A percentile compares a stretch with the other conserved stretches of the same genome.
Conservation (phyloP, 2,797 vertebrate genomes). For the Syngnathus acus region DNA sequence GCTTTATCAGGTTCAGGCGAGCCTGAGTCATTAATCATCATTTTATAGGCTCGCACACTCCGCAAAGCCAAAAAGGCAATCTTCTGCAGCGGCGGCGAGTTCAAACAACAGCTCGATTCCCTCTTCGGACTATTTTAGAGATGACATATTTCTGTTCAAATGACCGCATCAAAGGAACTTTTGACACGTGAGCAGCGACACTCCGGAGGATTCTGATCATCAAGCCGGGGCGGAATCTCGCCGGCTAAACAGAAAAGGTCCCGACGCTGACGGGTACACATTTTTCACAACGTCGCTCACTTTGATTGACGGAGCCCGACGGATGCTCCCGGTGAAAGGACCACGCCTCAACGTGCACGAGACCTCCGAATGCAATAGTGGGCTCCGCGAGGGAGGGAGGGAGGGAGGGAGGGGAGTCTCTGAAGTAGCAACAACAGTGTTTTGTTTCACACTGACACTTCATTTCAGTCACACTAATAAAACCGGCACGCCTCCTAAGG, state of each 20-base stretch:
- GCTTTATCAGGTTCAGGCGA: constrained; percentile 48
- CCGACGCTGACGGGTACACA: constrained; percentile 45
- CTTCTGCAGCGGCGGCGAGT: constrained; percentile 54
- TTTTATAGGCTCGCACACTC: constrained; percentile 52
- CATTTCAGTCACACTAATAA: constrained; percentile 61
- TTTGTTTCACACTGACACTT: constrained; percentile 60
- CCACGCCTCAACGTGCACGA: constrained; percentile 49
- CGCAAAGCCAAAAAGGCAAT: constrained; percentile 40
- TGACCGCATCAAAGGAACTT: background rate
- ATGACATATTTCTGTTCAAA: background rate
- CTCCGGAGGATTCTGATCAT: constrained; percentile 42
- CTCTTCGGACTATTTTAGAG: constrained; percentile 1
- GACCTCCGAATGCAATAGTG: constrained; percentile 60
- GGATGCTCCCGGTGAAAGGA: constrained; percentile 37
- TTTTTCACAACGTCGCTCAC: constrained; percentile 55
- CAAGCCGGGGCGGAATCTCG: constrained; percentile 35
- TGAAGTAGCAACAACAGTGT: constrained; percentile 46
- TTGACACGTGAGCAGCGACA: constrained; percentile 5
- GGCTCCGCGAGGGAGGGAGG: constrained; percentile 24
- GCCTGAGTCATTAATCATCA: constrained; percentile 50
- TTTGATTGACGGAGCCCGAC: constrained; percentile 58
- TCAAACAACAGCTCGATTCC: constrained; percentile 24
- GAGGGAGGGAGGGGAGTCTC: constrained; percentile 11
- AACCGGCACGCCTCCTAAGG: constrained; percentile 25
- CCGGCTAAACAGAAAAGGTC: constrained; percentile 57